Evolutionary conservation across 2,113 vertebrate species (phyloP).

Genomic region (Grantiella picta): DNA sequence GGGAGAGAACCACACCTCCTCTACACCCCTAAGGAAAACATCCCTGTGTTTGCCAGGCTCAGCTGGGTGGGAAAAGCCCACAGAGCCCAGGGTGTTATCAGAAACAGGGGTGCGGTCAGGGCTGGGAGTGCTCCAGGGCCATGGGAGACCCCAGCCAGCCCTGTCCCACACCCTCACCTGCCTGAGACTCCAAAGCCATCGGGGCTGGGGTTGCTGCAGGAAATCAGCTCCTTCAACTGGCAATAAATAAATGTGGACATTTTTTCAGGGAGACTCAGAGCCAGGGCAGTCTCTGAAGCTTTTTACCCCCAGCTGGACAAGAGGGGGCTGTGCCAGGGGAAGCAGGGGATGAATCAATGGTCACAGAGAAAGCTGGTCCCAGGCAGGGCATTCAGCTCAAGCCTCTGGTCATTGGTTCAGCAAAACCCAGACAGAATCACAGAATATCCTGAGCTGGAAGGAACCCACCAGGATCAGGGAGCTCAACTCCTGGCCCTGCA

Average conservation of each 20-base stretch:
- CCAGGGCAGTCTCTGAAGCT: background rate
- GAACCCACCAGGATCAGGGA: background rate
- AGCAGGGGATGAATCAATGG: background rate
- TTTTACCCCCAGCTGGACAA: background rate
- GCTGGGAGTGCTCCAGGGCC: background rate
- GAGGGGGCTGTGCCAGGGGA: background rate
- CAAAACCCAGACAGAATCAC: background rate
- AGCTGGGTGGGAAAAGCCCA: background rate
- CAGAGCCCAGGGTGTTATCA: background rate
- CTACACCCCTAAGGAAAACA: background rate
- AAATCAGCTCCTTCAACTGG: background rate
- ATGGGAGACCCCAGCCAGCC: background rate
- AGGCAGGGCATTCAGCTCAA: background rate
- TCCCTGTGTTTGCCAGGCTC: background rate
- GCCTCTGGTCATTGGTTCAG: background rate
- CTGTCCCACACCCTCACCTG: background rate
- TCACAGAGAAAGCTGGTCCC: background rate
- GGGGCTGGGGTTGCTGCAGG: background rate
- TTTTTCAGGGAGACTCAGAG: background rate
- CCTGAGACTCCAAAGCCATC: background rate
- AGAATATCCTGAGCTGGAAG: background rate
- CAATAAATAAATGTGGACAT: background rate
- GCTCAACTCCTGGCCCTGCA: background rate
- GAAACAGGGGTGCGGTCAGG: background rate
- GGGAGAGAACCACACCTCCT: background rate